Base-by-base conservation (phyloP, 2,113 vertebrate genomes). In the Sisor rabdophorus region DNA sequence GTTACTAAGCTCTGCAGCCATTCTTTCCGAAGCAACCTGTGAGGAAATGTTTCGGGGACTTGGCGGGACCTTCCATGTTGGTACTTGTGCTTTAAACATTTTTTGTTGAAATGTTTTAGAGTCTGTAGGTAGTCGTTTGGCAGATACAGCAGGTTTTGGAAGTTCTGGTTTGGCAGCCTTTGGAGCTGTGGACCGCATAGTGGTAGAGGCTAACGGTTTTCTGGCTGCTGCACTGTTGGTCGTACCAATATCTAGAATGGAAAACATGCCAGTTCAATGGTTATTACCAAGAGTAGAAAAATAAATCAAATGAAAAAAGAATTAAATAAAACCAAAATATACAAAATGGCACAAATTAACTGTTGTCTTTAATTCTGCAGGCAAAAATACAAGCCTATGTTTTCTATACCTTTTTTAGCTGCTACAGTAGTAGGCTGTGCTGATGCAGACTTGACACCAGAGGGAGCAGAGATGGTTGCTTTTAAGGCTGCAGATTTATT, bases 321-420 rank as follows among this genome's bases (percentile, higher is more conserved):
- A 36, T 36, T 36, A 50, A 20, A n/a, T 32, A n/a, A 11, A 67
- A 19, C 26, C 32, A 67, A 30, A 47, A 56, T 8, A 50, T 1
- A 2, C 40, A 0, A 13, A n/a, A 28, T 28, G n/a, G n/a, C n/a
- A n/a, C n/a, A n/a, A n/a, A n/a, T n/a, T n/a, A n/a, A n/a, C n/a
- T n/a, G n/a, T n/a, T n/a, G n/a, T n/a, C n/a, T n/a, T n/a, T n/a
- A 12, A 48, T 4, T 12, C n/a, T 9, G 50, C 1, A 77, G 52
- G 28, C 40, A 52, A 55, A 24, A 54, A 16, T 19, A n/a, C 1
- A n/a, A 9, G 19, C 12, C 16, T 26, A 54, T 30, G 12, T n/a
- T 15, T 32, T n/a, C 15, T 0, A 19, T 71, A 92, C 92, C 91
- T 91, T 88, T 93, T 82, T 86, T 91, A 7, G 77, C 78, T 69